Evolutionary conservation across 2,888 invertebrate genomes (phyloP).

Genomic region (Clostera curtula): DNA sequence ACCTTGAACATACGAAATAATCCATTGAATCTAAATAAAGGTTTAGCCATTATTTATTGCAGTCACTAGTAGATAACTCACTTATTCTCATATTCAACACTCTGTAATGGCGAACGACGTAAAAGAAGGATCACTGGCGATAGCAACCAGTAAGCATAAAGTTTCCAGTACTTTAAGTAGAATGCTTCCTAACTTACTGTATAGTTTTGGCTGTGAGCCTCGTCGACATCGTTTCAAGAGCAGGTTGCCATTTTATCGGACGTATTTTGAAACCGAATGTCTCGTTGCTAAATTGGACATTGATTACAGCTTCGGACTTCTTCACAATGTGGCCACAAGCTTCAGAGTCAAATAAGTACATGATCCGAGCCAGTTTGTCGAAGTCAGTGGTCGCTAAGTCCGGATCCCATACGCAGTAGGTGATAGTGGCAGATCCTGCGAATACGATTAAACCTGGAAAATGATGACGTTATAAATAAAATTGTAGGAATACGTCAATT

Average conservation of each 20-base stretch:
- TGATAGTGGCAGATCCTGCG: conserved; percentile 28
- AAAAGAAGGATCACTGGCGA: too few species aligned
- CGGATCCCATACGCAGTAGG: conserved; percentile 44
- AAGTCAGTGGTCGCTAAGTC: conserved; percentile 29
- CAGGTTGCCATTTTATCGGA: conserved; percentile 37
- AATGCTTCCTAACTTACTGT: conserved; percentile 23
- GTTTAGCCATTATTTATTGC: too few species aligned
- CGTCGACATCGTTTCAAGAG: conserved; percentile 34
- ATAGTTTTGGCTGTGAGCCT: conserved; percentile 41
- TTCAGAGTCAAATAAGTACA: conserved; percentile 52
- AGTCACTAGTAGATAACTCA: too few species aligned
- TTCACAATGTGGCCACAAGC: conserved; percentile 35
- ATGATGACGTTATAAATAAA: too few species aligned
- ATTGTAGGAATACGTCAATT: background rate
- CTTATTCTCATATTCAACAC: too few species aligned
- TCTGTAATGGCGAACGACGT: too few species aligned
- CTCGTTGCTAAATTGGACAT: conserved; percentile 36
- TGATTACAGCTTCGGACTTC: conserved; percentile 20
- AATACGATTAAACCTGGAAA: conserved; percentile 39
- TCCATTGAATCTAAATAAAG: too few species aligned
- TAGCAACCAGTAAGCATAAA: too few species aligned
- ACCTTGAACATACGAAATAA: too few species aligned
- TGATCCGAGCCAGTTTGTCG: conserved; percentile 45
- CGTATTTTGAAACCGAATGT: conserved; percentile 31
- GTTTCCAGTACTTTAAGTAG: background rate